Evolutionary conservation across 2,113 vertebrate species (phyloP).

Genomic region (Podiceps cristatus): DNA sequence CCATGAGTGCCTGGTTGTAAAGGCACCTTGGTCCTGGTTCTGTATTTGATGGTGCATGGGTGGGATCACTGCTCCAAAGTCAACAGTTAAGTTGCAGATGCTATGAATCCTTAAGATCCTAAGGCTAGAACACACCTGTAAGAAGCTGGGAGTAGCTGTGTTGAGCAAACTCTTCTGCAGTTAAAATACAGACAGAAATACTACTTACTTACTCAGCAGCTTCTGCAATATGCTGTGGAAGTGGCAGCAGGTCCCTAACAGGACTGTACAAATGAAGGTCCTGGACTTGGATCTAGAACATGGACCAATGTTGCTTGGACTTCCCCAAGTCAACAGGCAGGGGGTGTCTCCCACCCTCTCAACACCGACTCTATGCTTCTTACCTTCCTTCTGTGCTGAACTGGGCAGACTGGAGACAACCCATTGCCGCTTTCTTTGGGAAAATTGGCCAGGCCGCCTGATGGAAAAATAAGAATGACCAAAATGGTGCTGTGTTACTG

Average conservation of each 20-base stretch:
- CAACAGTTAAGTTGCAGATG: not conserved
- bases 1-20: not conserved
- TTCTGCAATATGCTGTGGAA: not conserved
- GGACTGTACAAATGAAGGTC: not conserved
- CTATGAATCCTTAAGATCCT: not conserved
- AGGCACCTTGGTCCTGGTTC: not conserved
- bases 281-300: not conserved
- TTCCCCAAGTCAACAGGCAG: not conserved
- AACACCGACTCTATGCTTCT: not conserved
- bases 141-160: not conserved
- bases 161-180: not conserved
- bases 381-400: not conserved
- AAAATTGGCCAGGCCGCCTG: not conserved
- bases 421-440: not conserved
- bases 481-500: not conserved
- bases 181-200: not conserved
- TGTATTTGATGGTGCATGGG: not conserved
- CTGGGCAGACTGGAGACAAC: not conserved
- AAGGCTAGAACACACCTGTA: not conserved
- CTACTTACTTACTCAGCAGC: not conserved
- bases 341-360: not conserved
- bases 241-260: not conserved
- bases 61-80: not conserved
- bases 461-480: not conserved
- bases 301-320: not conserved